Evolutionary conservation across 2,888 invertebrate genomes (phyloP).

Genomic region (Torymus auratus): DNA sequence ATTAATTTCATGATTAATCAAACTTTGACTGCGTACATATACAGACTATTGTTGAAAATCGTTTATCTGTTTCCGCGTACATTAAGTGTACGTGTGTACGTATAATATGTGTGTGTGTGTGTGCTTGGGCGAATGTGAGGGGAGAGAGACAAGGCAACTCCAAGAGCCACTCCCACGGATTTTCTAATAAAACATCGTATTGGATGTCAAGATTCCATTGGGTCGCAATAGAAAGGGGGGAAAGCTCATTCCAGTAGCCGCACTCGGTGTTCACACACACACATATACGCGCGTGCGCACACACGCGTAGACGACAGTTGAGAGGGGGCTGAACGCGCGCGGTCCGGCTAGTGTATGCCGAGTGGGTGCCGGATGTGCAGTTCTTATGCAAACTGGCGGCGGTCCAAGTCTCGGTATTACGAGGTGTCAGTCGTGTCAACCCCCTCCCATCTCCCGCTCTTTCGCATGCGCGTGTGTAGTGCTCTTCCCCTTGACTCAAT

Average conservation of each 20-base stretch:
- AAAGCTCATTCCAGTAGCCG: slow-evolving; percentile 32
- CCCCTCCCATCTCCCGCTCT: not conserved
- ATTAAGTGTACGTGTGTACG: no score
- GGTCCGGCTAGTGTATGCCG: slow-evolving; percentile 58
- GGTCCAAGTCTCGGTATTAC: slow-evolving; percentile 71
- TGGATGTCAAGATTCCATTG: slow-evolving; percentile 40
- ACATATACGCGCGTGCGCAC: not conserved
- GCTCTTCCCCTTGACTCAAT: slow-evolving; percentile 47
- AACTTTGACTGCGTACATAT: no score
- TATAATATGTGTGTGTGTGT: no score
- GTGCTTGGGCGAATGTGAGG: no score
- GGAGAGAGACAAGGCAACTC: not conserved
- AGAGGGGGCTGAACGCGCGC: not conserved
- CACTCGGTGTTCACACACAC: not conserved
- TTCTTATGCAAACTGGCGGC: slow-evolving; percentile 74
- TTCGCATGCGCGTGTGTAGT: slow-evolving; percentile 11
- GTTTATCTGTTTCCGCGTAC: no score
- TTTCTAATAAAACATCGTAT: slow-evolving; percentile 47
- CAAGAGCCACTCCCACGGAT: slow-evolving; percentile 12
- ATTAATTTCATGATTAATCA: no score
- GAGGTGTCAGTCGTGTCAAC: slow-evolving; percentile 69
- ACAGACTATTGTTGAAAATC: no score
- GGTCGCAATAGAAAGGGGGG: slow-evolving; percentile 50
- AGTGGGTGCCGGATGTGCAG: slow-evolving; percentile 69
- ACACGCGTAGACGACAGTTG: not conserved